phyloP scores from a whole-genome alignment of 2,797 vertebrate species.

The Sebastes goodei region DNA sequence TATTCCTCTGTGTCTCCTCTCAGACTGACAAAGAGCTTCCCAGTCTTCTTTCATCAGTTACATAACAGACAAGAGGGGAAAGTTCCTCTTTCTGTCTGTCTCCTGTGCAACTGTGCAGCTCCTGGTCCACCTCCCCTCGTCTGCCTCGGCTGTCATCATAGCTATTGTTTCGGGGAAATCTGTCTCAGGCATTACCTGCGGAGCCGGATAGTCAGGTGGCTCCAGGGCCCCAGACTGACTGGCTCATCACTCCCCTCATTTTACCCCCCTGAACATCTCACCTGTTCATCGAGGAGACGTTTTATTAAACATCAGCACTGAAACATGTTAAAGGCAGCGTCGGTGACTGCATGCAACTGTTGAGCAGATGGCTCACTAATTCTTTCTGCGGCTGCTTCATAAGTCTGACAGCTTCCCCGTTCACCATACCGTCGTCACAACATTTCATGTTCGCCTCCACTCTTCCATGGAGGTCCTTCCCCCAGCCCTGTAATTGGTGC shows the following conservation, averaged over 20 bases:
- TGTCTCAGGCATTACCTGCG: conserved; percentile 54
- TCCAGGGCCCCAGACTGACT: conserved; percentile 58
- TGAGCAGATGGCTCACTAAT: conserved; percentile 59
- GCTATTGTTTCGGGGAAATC: conserved; percentile 70
- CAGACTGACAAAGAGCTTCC: conserved; percentile 57
- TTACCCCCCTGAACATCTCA: neutral
- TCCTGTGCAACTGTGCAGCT: conserved; percentile 30
- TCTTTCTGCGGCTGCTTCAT: conserved; percentile 46
- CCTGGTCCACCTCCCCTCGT: conserved; percentile 37
- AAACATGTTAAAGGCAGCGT: conserved; percentile 1
- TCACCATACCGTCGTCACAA: conserved; percentile 58
- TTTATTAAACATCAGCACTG: conserved; percentile 14
- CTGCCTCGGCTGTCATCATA: conserved; percentile 76
- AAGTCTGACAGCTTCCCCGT: conserved; percentile 43
- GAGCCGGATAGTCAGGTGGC: conserved; percentile 57
- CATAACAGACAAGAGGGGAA: conserved; percentile 65
- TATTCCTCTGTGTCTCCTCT: conserved; percentile 59
- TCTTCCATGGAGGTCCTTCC: conserved; percentile 74
- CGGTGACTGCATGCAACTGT: conserved; percentile 26
- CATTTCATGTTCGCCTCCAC: conserved; percentile 60
- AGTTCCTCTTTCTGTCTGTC: conserved; percentile 64
- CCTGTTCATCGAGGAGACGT: conserved; percentile 19
- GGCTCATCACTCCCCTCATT: conserved; percentile 34
- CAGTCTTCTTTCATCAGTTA: conserved; percentile 62
- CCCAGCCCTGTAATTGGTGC: conserved; percentile 77